A percentile compares a stretch with the other conserved stretches of the same genome.
These are phyloP conservation scores for Habrosyne pyritoides DNA, from an alignment of 2,888 invertebrate genomes.

Conservation along the genomic window DNA sequence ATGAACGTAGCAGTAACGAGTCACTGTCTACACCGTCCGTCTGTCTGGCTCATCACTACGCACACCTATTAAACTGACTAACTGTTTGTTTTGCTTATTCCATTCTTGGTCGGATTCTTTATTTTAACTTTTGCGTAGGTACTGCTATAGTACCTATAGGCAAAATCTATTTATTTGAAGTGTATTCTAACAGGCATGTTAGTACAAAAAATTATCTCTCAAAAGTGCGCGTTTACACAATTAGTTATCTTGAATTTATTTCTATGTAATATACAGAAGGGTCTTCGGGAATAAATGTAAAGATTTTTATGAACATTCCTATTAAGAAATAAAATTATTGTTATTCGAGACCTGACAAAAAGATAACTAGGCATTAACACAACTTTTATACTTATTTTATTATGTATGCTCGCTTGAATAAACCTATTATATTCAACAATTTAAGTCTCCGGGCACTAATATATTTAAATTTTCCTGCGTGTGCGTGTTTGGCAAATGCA, in stretches of 20 bases:
- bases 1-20: constrained; percentile 49
- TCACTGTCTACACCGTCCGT: constrained; percentile 10
- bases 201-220: no score
- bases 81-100: constrained; percentile 4
- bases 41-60: constrained; percentile 21
- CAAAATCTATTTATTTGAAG: no score
- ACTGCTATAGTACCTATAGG: background rate
- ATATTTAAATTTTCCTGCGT: constrained; percentile 41
- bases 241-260: no score
- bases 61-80: constrained; percentile 6
- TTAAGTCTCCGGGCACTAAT: constrained; percentile 10
- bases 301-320: no score
- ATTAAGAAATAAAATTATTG: background rate
- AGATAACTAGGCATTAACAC: background rate
- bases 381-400: background rate
- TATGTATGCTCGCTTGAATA: background rate
- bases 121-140: background rate
- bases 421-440: background rate
- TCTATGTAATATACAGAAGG: no score
- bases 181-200: no score
- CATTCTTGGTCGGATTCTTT: background rate
- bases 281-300: no score
- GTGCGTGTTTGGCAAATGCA: constrained; percentile 62
- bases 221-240: no score
- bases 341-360: background rate